These are phyloP conservation scores for Nomada ruficornis DNA, from an alignment of 2,888 invertebrate genomes.

Conservation along the genomic window DNA sequence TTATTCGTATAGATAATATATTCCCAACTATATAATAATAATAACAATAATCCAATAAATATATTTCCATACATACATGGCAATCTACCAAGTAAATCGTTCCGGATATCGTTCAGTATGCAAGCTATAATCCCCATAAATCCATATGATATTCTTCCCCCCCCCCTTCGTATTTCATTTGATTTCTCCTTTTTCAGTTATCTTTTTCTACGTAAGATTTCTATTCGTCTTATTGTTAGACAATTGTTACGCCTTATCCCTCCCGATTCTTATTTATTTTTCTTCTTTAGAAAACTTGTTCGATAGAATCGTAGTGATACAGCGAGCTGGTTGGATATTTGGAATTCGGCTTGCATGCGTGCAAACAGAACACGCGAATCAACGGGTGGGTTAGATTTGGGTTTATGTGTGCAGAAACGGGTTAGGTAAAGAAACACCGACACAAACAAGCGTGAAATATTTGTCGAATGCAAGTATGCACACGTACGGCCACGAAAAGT, in stretches of 20 bases:
- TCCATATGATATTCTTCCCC: neutral
- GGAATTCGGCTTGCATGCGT: neutral
- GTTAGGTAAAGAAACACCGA: slow-evolving; percentile 25
- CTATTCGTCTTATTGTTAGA: no score
- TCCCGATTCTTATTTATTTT: neutral
- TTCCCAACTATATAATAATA: no score
- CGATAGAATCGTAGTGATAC: neutral
- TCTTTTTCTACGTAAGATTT: no score
- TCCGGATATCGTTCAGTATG: slow-evolving; percentile 42
- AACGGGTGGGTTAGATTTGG: slow-evolving; percentile 11
- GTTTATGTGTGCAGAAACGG: neutral
- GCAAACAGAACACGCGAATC: neutral
- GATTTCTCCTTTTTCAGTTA: neutral
- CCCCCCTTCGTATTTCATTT: neutral
- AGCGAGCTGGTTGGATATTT: neutral
- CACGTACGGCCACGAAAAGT: slow-evolving; percentile 25
- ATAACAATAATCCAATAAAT: slow-evolving; percentile 59
- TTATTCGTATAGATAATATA: slow-evolving; percentile 71
- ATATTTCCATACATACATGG: slow-evolving; percentile 72
- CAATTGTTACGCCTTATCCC: no score
- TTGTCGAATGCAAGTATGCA: slow-evolving; percentile 2
- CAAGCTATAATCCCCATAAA: slow-evolving; percentile 19
- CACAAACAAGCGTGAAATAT: slow-evolving; percentile 45
- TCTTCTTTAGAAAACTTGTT: neutral
- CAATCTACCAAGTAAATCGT: slow-evolving; percentile 70